Conservation (phyloP, 2,888 invertebrate species). For the Rhodophaea formosa region DNA sequence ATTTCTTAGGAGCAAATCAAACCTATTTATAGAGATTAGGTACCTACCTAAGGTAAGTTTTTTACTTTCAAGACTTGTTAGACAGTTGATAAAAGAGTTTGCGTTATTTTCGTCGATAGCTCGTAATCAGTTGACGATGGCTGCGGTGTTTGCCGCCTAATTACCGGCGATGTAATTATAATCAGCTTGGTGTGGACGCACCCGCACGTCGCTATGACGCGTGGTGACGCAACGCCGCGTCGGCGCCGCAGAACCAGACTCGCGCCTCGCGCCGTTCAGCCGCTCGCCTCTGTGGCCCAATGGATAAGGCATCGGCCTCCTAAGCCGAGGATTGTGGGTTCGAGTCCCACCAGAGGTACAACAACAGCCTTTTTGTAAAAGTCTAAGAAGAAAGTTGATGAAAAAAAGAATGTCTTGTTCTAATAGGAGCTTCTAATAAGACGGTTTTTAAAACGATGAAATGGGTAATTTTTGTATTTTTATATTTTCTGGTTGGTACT, state of each 20-base stretch:
- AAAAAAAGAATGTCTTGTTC: background rate
- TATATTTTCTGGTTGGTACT: background rate
- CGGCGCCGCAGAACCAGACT: constrained; percentile 48
- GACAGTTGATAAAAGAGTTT: background rate
- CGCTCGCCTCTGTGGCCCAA: constrained; percentile 92
- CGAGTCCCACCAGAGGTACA: constrained; percentile 93
- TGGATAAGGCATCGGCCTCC: constrained; percentile 93
- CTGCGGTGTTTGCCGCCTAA: constrained; percentile 15
- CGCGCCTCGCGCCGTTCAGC: constrained; percentile 90
- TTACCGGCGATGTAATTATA: constrained; percentile 24
- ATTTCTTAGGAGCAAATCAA: no score
- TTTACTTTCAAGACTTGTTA: background rate
- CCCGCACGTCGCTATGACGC: constrained; percentile 40
- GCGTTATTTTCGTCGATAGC: background rate
- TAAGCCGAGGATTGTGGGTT: constrained; percentile 93
- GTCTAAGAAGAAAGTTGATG: constrained; percentile 9
- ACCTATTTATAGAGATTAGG: no score
- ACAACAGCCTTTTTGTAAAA: constrained; percentile 47
- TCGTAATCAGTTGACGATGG: constrained; percentile 18
- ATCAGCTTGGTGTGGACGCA: constrained; percentile 44
- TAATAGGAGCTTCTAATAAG: background rate
- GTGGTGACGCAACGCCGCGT: constrained; percentile 51
- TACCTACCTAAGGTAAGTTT: no score
- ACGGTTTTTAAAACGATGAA: background rate
- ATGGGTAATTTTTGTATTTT: background rate